Base-by-base conservation (phyloP, 2,113 vertebrate species). In the Alethe diademata region DNA sequence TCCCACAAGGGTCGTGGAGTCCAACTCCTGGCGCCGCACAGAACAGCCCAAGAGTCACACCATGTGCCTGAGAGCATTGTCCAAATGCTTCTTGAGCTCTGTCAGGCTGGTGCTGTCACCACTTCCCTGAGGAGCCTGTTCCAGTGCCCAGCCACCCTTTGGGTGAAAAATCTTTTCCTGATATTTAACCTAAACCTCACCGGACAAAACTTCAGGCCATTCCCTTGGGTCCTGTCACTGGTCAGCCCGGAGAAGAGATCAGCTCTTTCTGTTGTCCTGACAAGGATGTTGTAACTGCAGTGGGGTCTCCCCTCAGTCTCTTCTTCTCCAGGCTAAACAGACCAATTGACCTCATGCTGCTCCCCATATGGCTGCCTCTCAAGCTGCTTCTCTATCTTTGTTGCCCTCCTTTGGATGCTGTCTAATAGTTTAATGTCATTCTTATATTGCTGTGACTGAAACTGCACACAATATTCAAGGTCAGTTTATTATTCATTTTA, bases 231-330 rank as follows among this genome's bases (percentile, higher is more conserved):
- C 35, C 25, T 67, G 25, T 58, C 71, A 14, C 26, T 67, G 43
- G 43, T 1, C 26, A 43, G 5, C 14, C 6, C 7, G 26, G 54
- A 67, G 28, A 33, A 33, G 53, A 76, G 45, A 36, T 36, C 62
- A 33, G 18, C 22, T 4, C 36, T 11, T 67, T 2, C 7, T 51
- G 33, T 67, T 51, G 9, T 9, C 4, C 14, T 28, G 18, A 6
- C 1, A 0, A 51, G 14, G 36, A 60, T 33, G 43, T 2, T 86
- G 4, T 12, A 10, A 7, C 14, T 28, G 14, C 25, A 7, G 0
- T 69, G 62, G 10, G 22, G 18, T 69, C 6, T 76, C 11, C 3
- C 11, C 7, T 38, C 4, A 2, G 14, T 24, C 31, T 51, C 36
- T 19, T 43, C 6, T 42, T 42, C 35, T 57, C 5, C 33, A 45